Evolutionary conservation across 30 jellyfish, hydroid and myxozoan genomes (phyloP).

Genomic region (Rhopilema esculentum): DNA sequence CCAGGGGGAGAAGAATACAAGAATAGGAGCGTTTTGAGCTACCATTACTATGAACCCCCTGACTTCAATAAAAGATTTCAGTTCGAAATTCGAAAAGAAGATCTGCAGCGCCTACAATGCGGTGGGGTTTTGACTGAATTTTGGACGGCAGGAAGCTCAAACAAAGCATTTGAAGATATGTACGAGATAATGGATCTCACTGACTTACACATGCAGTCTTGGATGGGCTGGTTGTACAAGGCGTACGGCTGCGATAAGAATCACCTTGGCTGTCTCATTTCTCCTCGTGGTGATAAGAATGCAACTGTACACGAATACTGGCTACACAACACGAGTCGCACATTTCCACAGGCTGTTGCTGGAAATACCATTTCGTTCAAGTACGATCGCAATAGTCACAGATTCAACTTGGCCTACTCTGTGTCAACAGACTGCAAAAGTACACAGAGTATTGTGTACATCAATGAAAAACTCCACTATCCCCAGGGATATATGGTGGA

Average conservation of each 20-base stretch:
- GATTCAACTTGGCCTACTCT: slow-evolving; percentile 60
- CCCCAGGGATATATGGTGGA: slow-evolving; percentile 67
- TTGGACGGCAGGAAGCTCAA: slow-evolving; percentile 80
- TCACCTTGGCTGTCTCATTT: slow-evolving; percentile 72
- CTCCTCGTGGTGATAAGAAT: slow-evolving; percentile 36
- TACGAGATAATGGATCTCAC: slow-evolving; percentile 75
- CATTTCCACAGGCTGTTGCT: slow-evolving; percentile 98
- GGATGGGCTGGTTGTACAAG: slow-evolving; percentile 99
- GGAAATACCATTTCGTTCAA: slow-evolving; percentile 70
- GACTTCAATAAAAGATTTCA: slow-evolving; percentile 85
- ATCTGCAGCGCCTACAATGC: slow-evolving; percentile 83
- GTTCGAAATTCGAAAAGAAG: slow-evolving; percentile 90
- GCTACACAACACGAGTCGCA: slow-evolving; percentile 85
- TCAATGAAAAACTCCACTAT: slow-evolving; percentile 82
- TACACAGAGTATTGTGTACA: slow-evolving; percentile 66
- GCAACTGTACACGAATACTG: slow-evolving; percentile 70
- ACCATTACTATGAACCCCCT: slow-evolving; percentile 98
- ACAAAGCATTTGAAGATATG: slow-evolving; percentile 80
- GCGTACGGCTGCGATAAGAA: slow-evolving; percentile 87
- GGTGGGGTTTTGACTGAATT: slow-evolving; percentile 92
- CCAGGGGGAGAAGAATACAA: slow-evolving; percentile 89
- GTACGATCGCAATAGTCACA: slow-evolving; percentile 67
- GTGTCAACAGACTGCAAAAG: slow-evolving; percentile 69
- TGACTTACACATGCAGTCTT: slow-evolving; percentile 86
- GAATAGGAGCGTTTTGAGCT: slow-evolving; percentile 94